phyloP scores from a whole-genome alignment of 2,113 vertebrate species.

The Pygoscelis adeliae region DNA sequence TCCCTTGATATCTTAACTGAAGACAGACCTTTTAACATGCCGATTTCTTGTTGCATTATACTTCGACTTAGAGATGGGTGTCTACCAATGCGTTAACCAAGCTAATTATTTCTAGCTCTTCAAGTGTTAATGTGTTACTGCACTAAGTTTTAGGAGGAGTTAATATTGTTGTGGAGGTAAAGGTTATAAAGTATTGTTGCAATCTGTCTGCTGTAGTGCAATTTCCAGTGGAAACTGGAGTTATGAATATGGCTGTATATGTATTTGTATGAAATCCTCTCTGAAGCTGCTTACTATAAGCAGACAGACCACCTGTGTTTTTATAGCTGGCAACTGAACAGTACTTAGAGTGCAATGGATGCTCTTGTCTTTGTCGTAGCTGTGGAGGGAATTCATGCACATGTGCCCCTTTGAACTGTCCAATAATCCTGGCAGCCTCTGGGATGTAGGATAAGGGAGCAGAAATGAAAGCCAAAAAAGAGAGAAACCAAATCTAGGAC shows the following conservation, averaged over 20 bases:
- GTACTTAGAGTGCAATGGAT: background rate
- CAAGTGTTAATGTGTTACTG: background rate
- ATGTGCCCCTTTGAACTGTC: background rate
- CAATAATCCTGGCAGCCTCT: background rate
- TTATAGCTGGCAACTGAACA: background rate
- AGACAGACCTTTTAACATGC: background rate
- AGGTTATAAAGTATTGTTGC: background rate
- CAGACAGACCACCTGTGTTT: background rate
- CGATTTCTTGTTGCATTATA: background rate
- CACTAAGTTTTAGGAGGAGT: background rate
- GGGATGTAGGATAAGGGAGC: background rate
- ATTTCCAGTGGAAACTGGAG: background rate
- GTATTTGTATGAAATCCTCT: background rate
- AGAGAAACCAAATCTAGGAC: background rate
- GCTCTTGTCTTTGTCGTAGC: background rate
- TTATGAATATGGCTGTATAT: background rate
- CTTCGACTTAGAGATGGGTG: background rate
- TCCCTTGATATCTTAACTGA: background rate
- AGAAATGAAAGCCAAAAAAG: background rate
- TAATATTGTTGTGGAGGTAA: background rate
- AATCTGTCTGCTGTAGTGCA: background rate
- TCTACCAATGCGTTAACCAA: background rate
- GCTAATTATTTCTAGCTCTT: background rate
- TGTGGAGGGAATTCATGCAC: background rate
- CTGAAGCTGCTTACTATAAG: background rate